Evolutionary conservation across 2,113 vertebrate genomes (phyloP), one percentile per base, ranked within the genome.

Genomic region (Plotosus lineatus): DNA sequence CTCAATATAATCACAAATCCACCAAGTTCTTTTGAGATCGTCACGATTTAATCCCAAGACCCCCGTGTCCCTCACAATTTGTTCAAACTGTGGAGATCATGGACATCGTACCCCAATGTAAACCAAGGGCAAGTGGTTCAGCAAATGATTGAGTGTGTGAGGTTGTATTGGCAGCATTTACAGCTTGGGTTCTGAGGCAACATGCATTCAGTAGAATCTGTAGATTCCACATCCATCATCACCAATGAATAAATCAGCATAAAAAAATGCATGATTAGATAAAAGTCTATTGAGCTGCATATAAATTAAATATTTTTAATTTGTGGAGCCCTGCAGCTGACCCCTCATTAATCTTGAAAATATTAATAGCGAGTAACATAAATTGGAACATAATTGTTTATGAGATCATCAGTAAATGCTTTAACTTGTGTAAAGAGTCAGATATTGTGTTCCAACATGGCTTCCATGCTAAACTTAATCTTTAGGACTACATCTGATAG

Each of bases 221-320:
- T 78, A 66, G 53, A 53, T 31, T 21, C 33, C 33, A 38, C 79
- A 60, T 66, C 44, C 55, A 31, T 76, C 48, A 75, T 76, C 80
- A 28, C 26, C 28, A 60, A 63, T 80, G 63, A 79, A 82, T 72
- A 69, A 72, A 80, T 80, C 63, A 61, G 56, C 53, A 74, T 74
- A 28, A 53, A 73, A n/a, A 82, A 19, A 79, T 82, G 63, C 81
- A 82, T 77, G 77, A 82, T 82, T 58, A 82, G 51, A 51, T 71
- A 6, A 7, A 33, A n/a, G 73, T 68, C 60, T 51, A 69, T 46
- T 68, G 76, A 68, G 74, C 23, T 42, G 21, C 12, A 5, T 31
- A 26, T 7, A 23, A 55, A 77, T 42, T 56, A 53, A 63, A 60
- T 38, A n/a, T 58, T 78, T 56, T 75, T 38, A 78, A 66, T 78